Evolutionary conservation across 2,797 vertebrate species (phyloP).

Genomic region (Morus bassanus): DNA sequence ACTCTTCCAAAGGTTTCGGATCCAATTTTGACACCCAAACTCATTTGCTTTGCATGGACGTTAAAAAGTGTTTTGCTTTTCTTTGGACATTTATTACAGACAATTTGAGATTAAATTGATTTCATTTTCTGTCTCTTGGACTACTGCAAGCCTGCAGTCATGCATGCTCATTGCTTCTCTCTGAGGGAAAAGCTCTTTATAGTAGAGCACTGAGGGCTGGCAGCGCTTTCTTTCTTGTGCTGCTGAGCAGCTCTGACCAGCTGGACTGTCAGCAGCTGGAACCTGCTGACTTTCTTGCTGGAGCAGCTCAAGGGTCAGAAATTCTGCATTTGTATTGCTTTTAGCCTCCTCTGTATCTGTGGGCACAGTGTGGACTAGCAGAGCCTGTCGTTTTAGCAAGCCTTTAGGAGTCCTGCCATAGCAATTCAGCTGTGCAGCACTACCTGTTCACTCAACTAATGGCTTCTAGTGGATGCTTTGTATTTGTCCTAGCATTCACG

Average conservation of each 20-base stretch:
- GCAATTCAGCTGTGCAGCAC: not conserved
- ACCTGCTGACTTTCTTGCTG: not conserved
- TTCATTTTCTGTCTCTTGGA: not conserved
- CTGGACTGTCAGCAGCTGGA: not conserved
- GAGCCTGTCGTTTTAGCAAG: not conserved
- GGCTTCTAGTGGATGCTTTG: not conserved
- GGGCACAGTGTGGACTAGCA: not conserved
- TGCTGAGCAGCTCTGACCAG: not conserved
- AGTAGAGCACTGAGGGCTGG: not conserved
- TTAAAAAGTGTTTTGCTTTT: not conserved
- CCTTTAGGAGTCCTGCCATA: not conserved
- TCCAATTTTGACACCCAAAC: not conserved
- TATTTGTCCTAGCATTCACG: not conserved
- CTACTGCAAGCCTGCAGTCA: not conserved
- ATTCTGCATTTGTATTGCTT: not conserved
- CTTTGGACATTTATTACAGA: not conserved
- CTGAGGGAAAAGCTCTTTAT: not conserved
- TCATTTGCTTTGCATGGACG: not conserved
- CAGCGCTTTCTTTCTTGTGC: not conserved
- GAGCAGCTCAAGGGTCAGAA: not conserved
- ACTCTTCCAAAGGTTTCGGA: not conserved
- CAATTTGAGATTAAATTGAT: not conserved
- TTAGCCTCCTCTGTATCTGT: not conserved
- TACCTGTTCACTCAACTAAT: not conserved
- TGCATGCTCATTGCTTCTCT: not conserved